Evolutionary conservation across 1,140 invertebrate genomes (phyloP).

Genomic region (Pararge aegeria): DNA sequence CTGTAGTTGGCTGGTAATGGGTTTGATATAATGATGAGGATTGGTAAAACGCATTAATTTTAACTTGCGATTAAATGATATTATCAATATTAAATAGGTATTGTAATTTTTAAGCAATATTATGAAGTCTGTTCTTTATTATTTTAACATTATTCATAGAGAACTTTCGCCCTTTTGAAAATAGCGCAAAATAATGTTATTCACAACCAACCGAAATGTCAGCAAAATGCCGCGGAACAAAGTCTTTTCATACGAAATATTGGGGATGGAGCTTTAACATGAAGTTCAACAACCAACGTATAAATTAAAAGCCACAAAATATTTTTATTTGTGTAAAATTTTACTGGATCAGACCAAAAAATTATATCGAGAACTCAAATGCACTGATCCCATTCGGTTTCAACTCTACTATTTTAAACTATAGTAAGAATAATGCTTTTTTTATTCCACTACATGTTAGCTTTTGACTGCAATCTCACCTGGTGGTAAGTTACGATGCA

Average conservation of each 20-base stretch:
- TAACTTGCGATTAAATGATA: no score
- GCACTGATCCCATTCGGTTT: no score
- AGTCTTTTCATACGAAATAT: slow-evolving; percentile 23
- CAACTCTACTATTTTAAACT: no score
- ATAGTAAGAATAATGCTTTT: no score
- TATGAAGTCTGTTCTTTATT: background rate
- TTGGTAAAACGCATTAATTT: no score
- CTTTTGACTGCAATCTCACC: no score
- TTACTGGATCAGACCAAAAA: background rate
- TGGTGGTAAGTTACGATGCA: no score
- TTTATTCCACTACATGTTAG: no score
- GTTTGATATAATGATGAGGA: no score
- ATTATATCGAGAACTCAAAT: background rate
- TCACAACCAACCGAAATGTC: slow-evolving; percentile 26
- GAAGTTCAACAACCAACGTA: slow-evolving; percentile 17
- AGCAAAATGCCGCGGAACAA: slow-evolving; percentile 29
- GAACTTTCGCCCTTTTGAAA: background rate
- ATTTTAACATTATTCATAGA: background rate
- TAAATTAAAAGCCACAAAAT: background rate
- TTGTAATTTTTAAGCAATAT: background rate
- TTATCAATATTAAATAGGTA: background rate
- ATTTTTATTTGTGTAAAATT: background rate
- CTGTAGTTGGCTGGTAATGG: no score
- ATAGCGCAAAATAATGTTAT: slow-evolving; percentile 29
- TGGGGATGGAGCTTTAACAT: slow-evolving; percentile 25